These are phyloP conservation scores for Phrynocephalus versicolor DNA, from an alignment of 2,113 vertebrate genomes.

Conservation along the genomic window DNA sequence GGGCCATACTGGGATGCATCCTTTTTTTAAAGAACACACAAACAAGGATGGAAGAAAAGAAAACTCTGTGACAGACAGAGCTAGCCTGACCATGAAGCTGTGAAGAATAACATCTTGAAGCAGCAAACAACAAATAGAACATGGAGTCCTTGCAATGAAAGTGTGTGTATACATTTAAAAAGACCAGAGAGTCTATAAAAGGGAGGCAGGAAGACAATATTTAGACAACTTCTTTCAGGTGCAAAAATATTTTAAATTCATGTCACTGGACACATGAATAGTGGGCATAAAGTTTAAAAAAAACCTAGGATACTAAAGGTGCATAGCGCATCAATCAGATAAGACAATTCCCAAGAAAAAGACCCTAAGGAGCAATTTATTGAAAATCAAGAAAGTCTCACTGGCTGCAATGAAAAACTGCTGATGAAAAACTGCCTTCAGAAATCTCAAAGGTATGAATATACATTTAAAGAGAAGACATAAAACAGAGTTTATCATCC, in stretches of 20 bases:
- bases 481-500: slow-evolving; percentile 50
- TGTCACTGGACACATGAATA: neutral
- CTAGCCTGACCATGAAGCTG: neutral
- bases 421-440: neutral
- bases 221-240: neutral
- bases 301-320: neutral
- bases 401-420: neutral
- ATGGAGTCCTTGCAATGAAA: neutral
- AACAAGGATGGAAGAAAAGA: neutral
- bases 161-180: neutral
- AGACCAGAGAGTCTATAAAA: neutral
- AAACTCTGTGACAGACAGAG: neutral
- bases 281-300: neutral
- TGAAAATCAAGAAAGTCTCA: neutral
- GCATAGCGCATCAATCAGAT: neutral
- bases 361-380: neutral
- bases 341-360: neutral
- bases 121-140: neutral
- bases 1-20: neutral
- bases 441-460: slow-evolving; percentile 11
- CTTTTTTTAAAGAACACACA: neutral
- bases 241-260: neutral
- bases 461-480: slow-evolving; percentile 29
- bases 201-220: neutral
- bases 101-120: neutral